Evolutionary conservation across 2,888 invertebrate genomes (phyloP).

Genomic region (Charanyca ferruginea): DNA sequence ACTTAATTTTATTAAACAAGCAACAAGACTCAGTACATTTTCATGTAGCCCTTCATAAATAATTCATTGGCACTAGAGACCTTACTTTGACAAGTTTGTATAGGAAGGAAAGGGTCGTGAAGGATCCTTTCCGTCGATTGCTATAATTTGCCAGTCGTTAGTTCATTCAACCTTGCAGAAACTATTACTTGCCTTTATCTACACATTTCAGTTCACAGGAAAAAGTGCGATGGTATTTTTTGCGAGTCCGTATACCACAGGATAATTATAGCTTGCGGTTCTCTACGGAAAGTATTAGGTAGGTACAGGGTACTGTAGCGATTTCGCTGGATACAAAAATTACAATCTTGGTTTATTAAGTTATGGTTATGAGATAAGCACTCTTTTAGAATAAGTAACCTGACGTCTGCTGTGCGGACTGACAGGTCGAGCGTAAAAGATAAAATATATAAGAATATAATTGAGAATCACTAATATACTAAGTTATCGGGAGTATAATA

Average conservation of each 20-base stretch:
- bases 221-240: background rate
- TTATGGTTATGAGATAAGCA: too few relatives aligned
- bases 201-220: background rate
- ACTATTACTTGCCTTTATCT: conserved; percentile 29
- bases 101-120: conserved; percentile 28
- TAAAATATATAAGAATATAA: too few relatives aligned
- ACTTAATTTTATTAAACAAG: conserved; percentile 18
- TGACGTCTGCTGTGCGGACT: too few relatives aligned
- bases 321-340: too few relatives aligned
- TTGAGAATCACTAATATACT: too few relatives aligned
- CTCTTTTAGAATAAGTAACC: too few relatives aligned
- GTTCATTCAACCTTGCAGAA: conserved; percentile 46
- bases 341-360: too few relatives aligned
- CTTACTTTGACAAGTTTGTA: conserved; percentile 49
- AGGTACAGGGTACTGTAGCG: too few relatives aligned
- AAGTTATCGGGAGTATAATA: too few relatives aligned
- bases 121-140: conserved; percentile 39
- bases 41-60: conserved; percentile 42
- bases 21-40: conserved; percentile 10
- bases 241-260: too few relatives aligned
- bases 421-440: too few relatives aligned
- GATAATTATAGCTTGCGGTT: background rate
- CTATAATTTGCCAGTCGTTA: conserved; percentile 50
- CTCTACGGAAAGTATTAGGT: background rate
- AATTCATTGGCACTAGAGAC: conserved; percentile 50